Evolutionary conservation across 2,797 vertebrate genomes (phyloP), one percentile per base, ranked within the genome.

Genomic region (Serranus cabrilla): DNA sequence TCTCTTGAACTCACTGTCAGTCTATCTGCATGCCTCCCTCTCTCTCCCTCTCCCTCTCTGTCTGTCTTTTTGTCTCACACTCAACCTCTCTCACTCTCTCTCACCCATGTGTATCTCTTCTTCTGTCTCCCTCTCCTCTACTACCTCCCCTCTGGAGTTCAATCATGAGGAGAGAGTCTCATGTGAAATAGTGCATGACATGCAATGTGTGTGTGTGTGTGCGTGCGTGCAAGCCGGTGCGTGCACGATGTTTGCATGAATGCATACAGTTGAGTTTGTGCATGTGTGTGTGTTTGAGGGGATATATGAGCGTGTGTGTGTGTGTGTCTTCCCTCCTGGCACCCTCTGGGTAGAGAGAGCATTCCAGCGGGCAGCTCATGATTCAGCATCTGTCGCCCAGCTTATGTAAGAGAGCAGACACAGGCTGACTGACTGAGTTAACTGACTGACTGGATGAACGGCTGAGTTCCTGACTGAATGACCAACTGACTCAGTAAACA

Each of bases 311-410:
- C 66, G 47, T 31, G 51, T 79, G 74, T 56, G 66, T 60, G 80
- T 78, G 66, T 73, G 66, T 60, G 76, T 61, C 70, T 85, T 80
- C 73, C 85, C 88, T 90, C 82, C 79, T 91, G 91, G 85, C 80
- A 86, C 82, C 92, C 92, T 92, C 85, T 87, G 90, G 90, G 88
- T 87, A 86, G 87, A 84, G 85, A 82, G 81, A 89, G 85, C 88
- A 81, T 91, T 93, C 91, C 91, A 91, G 88, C 83, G 89, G 91
- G 90, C 91, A 90, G 89, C 80, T 93, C 89, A 94, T 94, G 94
- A 94, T 91, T 95, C 94, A 95, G 93, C 94, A 95, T 93, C 93
- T 94, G 93, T 93, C 87, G 80, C 89, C 83, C 78, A 76, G 86
- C 87, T 94, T 94, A 93, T 83, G 89, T 91, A 93, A 94, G 80